These are phyloP conservation scores for Proales similis DNA, from an alignment of 1,140 invertebrate genomes.

Conservation along the genomic window DNA sequence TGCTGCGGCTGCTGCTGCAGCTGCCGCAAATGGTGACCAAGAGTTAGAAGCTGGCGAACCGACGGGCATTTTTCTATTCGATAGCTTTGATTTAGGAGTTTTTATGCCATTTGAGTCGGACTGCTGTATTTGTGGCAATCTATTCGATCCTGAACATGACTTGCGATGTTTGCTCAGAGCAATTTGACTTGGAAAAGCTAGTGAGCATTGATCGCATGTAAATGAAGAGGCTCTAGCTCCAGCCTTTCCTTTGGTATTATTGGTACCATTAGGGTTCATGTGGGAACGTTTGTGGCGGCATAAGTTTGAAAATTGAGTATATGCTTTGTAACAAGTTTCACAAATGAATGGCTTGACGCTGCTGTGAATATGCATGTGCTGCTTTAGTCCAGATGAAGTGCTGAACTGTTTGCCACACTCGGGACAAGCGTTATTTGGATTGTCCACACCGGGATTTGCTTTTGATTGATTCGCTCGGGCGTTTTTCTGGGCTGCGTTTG, in stretches of 20 bases:
- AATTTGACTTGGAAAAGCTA: constrained; percentile 11
- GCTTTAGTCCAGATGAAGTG: constrained; percentile 91
- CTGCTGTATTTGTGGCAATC: constrained; percentile 6
- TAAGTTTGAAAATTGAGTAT: constrained; percentile 98
- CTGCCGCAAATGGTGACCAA: background rate
- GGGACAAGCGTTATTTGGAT: constrained; percentile 79
- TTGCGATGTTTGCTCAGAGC: constrained; percentile 26
- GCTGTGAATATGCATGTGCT: constrained; percentile 98
- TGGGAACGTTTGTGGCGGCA: constrained; percentile 99
- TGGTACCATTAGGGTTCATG: constrained; percentile 56
- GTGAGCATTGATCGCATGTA: constrained; percentile 9
- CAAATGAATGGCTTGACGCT: constrained; percentile 91
- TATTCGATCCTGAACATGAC: background rate
- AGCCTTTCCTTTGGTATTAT: background rate
- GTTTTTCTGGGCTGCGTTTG: too few species aligned
- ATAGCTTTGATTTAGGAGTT: background rate
- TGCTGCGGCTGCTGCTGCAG: constrained; percentile 15
- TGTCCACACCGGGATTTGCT: too few species aligned
- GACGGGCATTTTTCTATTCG: background rate
- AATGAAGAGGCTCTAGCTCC: background rate
- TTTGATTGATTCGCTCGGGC: too few species aligned
- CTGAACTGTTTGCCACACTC: constrained; percentile 98
- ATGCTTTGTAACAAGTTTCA: constrained; percentile 67
- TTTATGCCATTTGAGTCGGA: background rate
- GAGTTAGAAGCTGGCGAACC: background rate